phyloP scores from a whole-genome alignment of 2,797 vertebrate genomes.

The Enteromius thamalakanensis region DNA sequence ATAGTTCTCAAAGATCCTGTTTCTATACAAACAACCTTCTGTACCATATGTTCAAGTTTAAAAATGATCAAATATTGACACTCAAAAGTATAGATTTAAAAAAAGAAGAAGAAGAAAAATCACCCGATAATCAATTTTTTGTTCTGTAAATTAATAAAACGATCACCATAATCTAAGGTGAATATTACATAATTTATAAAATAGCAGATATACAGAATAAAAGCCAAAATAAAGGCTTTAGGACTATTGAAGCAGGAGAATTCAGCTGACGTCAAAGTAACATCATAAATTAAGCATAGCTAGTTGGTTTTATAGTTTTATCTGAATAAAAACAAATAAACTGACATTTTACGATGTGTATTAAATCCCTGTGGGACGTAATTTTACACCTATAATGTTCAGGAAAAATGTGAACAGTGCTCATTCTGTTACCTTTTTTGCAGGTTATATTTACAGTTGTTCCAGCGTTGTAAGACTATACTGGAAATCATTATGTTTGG shows the following conservation, averaged over 20 bases:
- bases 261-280: not conserved
- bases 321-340: conserved; percentile 58
- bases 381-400: conserved; percentile 23
- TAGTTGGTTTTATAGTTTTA: conserved; percentile 49
- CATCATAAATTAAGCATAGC: conserved; percentile 33
- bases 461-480: not conserved
- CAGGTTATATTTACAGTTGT: conserved; percentile 1
- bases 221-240: not conserved
- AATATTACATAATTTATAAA: not conserved
- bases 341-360: conserved; percentile 40
- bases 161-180: not conserved
- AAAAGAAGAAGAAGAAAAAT: not conserved
- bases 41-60: conserved; percentile 5
- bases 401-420: conserved; percentile 38
- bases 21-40: conserved; percentile 10
- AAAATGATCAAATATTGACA: conserved; percentile 1
- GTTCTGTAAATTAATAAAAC: not conserved
- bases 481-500: conserved; percentile 25
- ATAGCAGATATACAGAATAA: not conserved
- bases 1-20: not conserved
- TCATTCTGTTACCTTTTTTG: conserved; percentile 18
- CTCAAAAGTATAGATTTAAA: not conserved
- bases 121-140: not conserved
- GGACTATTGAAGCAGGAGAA: not conserved
- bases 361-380: conserved; percentile 31